Conservation (phyloP, 1,140 invertebrate species). For the Gonatopus flavifemur region DNA sequence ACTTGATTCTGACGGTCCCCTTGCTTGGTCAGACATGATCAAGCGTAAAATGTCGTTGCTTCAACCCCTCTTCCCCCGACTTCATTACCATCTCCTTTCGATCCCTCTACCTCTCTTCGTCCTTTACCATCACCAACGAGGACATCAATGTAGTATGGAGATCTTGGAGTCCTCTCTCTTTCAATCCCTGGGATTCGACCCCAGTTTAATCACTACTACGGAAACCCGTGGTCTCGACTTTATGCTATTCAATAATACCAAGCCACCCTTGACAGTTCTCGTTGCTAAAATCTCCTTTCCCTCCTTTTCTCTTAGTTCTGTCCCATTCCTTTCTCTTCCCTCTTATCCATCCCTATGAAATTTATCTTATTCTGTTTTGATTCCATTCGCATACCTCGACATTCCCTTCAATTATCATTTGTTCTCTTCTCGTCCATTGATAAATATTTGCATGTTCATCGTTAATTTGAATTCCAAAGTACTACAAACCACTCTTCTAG, state of each 20-base stretch:
- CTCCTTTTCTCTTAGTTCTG: not conserved
- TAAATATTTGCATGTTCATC: not conserved
- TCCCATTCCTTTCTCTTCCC: conserved; percentile 10
- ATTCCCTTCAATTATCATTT: conserved; percentile 28
- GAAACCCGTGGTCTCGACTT: conserved; percentile 43
- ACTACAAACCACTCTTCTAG: too few relatives aligned
- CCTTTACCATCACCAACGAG: too few relatives aligned
- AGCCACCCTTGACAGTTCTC: conserved; percentile 19
- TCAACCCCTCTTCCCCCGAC: conserved; percentile 24
- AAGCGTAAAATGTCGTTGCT: conserved; percentile 55
- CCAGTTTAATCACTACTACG: conserved; percentile 51
- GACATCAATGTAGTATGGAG: too few relatives aligned
- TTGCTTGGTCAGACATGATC: conserved; percentile 53
- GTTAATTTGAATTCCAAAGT: conserved; percentile 30
- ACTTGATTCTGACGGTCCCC: conserved; percentile 31
- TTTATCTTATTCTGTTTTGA: conserved; percentile 49
- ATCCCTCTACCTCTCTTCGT: conserved; percentile 21
- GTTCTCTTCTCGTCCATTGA: not conserved
- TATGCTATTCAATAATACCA: conserved; percentile 51
- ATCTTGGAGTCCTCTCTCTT: conserved; percentile 17
- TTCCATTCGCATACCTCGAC: conserved; percentile 26
- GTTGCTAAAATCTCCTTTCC: conserved; percentile 20
- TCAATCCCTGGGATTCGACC: conserved; percentile 38
- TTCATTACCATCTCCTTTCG: conserved; percentile 23
- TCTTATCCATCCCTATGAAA: conserved; percentile 19